Evolutionary conservation across 2,888 invertebrate genomes (phyloP).

Genomic region (Tetranychus truncatus): DNA sequence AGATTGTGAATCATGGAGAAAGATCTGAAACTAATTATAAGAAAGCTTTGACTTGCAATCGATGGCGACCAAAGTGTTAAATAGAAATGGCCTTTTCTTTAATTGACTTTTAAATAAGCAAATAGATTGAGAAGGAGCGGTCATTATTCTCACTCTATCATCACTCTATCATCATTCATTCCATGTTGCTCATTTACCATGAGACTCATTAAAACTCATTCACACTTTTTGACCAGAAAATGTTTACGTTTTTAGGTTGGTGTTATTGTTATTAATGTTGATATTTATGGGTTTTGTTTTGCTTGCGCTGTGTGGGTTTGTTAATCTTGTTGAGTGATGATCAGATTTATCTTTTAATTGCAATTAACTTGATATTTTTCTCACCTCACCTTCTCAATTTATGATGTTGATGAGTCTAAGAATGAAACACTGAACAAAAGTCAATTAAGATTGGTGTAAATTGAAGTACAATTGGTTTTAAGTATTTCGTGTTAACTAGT

Average conservation of each 20-base stretch:
- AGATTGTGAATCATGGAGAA: neutral
- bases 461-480: neutral
- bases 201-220: no score
- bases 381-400: slow-evolving; percentile 1
- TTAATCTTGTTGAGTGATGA: neutral
- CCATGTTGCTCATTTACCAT: no score
- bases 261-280: no score
- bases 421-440: no score
- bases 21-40: neutral
- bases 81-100: neutral
- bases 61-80: neutral
- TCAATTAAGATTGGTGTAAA: neutral
- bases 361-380: neutral
- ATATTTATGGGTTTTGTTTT: neutral
- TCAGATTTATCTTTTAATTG: neutral
- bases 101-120: neutral
- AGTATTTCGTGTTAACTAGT: neutral
- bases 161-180: neutral
- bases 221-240: no score
- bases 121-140: neutral
- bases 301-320: neutral
- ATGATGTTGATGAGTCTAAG: neutral
- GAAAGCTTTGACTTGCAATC: neutral
- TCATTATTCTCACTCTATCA: neutral
- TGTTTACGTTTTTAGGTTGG: no score